phyloP scores from a whole-genome alignment of 2,888 invertebrate genomes.

The Petrophora chlorosata region DNA sequence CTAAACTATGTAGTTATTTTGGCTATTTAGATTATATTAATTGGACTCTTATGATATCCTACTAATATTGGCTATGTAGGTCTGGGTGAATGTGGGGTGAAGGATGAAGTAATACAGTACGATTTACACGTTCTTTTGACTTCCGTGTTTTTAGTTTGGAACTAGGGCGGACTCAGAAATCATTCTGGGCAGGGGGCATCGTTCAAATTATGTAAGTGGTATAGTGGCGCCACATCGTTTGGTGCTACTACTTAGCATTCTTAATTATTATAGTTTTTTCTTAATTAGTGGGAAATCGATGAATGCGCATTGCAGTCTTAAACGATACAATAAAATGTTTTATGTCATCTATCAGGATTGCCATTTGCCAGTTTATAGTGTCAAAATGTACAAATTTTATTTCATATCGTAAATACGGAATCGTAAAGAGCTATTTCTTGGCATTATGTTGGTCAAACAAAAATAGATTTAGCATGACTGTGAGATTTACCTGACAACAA shows the following conservation, averaged over 20 bases:
- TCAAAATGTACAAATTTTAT: slow-evolving; percentile 1
- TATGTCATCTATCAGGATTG: no score
- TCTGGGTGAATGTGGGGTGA: slow-evolving; percentile 21
- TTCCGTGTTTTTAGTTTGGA: slow-evolving; percentile 15
- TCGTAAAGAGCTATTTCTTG: slow-evolving; percentile 18
- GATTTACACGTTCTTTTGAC: not conserved
- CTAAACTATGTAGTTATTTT: slow-evolving; percentile 23
- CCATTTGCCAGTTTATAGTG: not conserved
- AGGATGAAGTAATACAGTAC: slow-evolving; percentile 16
- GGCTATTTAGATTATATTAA: slow-evolving; percentile 36
- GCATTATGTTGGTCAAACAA: slow-evolving; percentile 19
- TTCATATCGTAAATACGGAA: slow-evolving; percentile 9
- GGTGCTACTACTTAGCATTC: no score
- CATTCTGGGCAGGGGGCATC: no score
- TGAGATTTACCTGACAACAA: slow-evolving; percentile 33
- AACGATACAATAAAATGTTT: no score
- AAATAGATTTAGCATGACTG: slow-evolving; percentile 21
- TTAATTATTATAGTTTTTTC: no score
- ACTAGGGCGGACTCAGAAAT: not conserved
- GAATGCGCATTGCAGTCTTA: no score
- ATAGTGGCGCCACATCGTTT: no score
- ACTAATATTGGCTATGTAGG: slow-evolving; percentile 15
- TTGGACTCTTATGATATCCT: slow-evolving; percentile 26
- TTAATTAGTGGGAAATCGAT: no score
- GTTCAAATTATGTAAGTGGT: no score